A percentile compares a stretch with the other conserved stretches of the same genome.
Evolutionary conservation across 2,113 vertebrate species (phyloP).

Genomic region (Phaethon lepturus): DNA sequence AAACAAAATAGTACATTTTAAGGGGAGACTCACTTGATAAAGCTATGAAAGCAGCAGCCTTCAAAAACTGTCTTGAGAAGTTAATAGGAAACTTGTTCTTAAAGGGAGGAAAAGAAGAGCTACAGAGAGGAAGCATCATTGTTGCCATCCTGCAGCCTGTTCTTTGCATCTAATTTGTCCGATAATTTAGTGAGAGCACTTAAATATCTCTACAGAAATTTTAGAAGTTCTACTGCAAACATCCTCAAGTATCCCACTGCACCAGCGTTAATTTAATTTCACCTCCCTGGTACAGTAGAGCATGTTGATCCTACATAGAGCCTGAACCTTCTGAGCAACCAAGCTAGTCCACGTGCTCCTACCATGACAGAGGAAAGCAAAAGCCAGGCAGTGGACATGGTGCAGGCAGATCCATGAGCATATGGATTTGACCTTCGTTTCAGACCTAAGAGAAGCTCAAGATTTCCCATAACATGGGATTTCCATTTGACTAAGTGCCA

Average conservation of each 20-base stretch:
- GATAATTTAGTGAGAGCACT: not conserved
- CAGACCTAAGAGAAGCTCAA: not conserved
- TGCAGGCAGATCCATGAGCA: rapidly evolving
- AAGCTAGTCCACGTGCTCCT: not conserved
- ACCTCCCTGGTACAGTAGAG: not conserved
- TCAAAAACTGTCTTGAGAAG: not conserved
- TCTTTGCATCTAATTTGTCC: not conserved
- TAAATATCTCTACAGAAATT: not conserved
- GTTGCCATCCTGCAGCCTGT: not conserved
- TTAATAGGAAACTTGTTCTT: not conserved
- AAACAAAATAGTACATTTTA: not conserved
- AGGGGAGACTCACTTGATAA: not conserved
- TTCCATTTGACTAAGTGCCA: not conserved
- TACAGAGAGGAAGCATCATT: not conserved
- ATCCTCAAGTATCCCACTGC: not conserved
- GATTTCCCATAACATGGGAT: not conserved
- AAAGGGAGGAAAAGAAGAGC: not conserved
- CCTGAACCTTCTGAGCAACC: not conserved
- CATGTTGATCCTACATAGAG: not conserved
- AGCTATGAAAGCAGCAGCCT: not conserved
- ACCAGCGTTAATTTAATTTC: not conserved
- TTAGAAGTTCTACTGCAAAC: not conserved
- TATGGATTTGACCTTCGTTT: rapidly evolving
- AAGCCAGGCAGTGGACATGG: not conserved
- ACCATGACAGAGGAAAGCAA: not conserved